Conservation (phyloP, 2,797 vertebrate genomes). For the Astyanax mexicanus region DNA sequence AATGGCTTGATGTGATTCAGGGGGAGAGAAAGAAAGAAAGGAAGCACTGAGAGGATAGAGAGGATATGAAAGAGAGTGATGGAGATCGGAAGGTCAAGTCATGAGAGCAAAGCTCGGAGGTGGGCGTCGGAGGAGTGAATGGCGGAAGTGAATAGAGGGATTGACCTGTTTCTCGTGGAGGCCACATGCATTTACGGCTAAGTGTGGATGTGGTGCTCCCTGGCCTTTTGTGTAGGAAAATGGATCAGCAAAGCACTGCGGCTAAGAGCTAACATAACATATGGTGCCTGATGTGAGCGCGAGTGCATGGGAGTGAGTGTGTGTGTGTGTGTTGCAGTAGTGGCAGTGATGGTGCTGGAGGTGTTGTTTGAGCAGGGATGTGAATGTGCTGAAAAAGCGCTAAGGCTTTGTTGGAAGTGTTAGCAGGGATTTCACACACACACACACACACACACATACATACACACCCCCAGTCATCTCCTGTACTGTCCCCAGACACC, state of each 20-base stretch:
- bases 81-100: conserved; percentile 26
- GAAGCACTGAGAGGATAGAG: conserved; percentile 42
- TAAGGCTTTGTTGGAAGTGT: conserved; percentile 25
- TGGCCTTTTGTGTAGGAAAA: conserved; percentile 32
- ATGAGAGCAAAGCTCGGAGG: neutral
- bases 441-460: neutral
- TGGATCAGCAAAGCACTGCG: conserved; percentile 18
- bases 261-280: conserved; percentile 22
- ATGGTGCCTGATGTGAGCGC: conserved; percentile 15
- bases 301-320: neutral
- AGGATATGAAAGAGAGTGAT: conserved; percentile 33
- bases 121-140: conserved; percentile 25
- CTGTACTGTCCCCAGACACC: conserved; percentile 5
- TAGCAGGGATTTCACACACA: conserved; percentile 11
- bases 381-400: conserved; percentile 46
- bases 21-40: neutral
- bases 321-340: conserved; percentile 1
- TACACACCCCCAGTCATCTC: neutral
- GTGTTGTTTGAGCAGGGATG: conserved; percentile 38
- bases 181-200: conserved; percentile 32
- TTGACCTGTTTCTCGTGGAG: conserved; percentile 46
- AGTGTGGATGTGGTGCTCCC: conserved; percentile 24
- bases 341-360: neutral
- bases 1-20: conserved; percentile 27
- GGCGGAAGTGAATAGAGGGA: conserved; percentile 46